Percentiles rank a stretch among this genome's conserved stretches.
phyloP scores from a whole-genome alignment of 2,888 invertebrate species.

The Camponotus fellah region DNA sequence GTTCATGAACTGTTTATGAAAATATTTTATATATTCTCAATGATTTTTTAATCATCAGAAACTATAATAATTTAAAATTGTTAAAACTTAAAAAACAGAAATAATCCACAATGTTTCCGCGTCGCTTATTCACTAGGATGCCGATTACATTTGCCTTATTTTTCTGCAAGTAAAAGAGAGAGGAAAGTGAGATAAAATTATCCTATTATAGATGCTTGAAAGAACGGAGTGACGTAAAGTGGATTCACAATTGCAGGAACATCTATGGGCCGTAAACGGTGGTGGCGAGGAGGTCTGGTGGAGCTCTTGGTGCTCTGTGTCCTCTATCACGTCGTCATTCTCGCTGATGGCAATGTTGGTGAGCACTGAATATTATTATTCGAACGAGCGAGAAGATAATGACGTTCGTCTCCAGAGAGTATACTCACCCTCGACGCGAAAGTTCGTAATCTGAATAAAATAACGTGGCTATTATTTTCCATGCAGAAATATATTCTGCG shows the following conservation, averaged over 20 bases:
- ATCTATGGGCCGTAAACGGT: slow-evolving; percentile 84
- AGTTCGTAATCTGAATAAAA: background rate
- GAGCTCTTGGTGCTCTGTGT: slow-evolving; percentile 81
- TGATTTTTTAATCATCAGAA: background rate
- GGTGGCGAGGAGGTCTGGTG: slow-evolving; percentile 82
- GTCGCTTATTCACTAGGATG: background rate
- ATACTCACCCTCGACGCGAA: background rate
- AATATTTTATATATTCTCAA: background rate
- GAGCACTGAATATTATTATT: slow-evolving; percentile 79
- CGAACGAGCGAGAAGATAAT: background rate
- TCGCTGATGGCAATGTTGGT: slow-evolving; percentile 90
- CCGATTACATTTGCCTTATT: background rate
- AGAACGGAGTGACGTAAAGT: slow-evolving; percentile 53
- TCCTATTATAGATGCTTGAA: background rate
- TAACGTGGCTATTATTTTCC: background rate
- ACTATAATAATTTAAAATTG: background rate
- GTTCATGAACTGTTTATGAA: background rate
- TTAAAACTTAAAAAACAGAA: background rate
- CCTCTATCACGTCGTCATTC: slow-evolving; percentile 86
- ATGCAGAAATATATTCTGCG: background rate
- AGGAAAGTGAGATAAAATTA: background rate
- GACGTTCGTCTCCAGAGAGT: background rate
- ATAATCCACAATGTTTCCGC: background rate
- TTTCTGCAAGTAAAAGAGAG: background rate
- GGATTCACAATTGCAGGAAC: slow-evolving; percentile 75